Evolutionary conservation across 35 echinoderm and acorn worm species (phyloP).

Genomic region (Holothuria glaberrima): DNA sequence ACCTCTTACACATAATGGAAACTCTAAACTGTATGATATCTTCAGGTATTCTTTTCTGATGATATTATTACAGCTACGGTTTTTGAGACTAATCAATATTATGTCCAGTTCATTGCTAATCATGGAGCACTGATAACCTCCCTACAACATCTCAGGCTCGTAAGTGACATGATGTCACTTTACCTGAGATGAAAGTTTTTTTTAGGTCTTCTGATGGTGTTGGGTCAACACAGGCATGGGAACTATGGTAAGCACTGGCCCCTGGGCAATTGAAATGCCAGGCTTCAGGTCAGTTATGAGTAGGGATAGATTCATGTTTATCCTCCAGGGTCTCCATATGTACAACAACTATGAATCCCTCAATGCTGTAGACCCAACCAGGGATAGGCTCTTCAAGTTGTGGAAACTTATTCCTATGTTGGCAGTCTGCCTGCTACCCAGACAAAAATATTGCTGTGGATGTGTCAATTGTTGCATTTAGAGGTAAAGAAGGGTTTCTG

Average conservation of each 20-base stretch:
- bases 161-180: not conserved
- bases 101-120: not conserved
- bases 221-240: not conserved
- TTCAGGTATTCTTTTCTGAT: not conserved
- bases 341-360: not conserved
- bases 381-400: not conserved
- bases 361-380: not conserved
- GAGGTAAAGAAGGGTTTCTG: slow-evolving; percentile 26
- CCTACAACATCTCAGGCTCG: not conserved
- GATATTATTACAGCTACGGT: not conserved
- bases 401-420: not conserved
- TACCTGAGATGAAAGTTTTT: slow-evolving; percentile 19
- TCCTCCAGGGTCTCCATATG: not conserved
- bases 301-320: not conserved
- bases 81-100: not conserved
- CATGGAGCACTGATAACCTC: not conserved
- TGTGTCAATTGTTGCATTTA: slow-evolving; percentile 33
- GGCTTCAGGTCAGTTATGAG: slow-evolving; percentile 11
- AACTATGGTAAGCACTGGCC: not conserved
- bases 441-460: slow-evolving; percentile 37
- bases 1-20: not conserved
- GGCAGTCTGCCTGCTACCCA: slow-evolving; percentile 4
- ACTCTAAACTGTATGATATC: slow-evolving; percentile 6
- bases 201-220: not conserved
- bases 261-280: slow-evolving; percentile 2